Base-by-base conservation (phyloP, 1,140 invertebrate genomes). In the Neodiprion virginianus region DNA sequence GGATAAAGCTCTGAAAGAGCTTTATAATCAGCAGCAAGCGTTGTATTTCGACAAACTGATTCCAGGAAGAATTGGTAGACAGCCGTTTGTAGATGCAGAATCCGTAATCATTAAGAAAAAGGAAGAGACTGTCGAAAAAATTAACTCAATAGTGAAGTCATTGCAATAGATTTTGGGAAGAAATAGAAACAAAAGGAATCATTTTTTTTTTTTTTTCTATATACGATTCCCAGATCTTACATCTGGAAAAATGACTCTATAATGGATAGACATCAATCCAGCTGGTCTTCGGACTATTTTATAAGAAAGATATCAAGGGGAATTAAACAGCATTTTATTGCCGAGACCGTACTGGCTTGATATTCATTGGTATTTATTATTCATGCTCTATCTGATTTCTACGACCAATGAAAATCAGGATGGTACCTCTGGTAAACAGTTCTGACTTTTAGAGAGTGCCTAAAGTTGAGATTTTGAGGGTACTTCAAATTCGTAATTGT, bases 21-120 rank as follows among this genome's bases (percentile, higher is more conserved):
- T 90, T 8, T 90, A 89, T 74, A 85, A 85, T 74, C 88, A 90
- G 67, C 89, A 90, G 23, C 90, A 93, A 75, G 85, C 85, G 14
- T 78, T 90, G 3, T 89, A 91, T 74, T 89, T 92, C 67, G 93
- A 95, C 72, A 94, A 93, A 82, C 82, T 94, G 47, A 90, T 94
- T 10, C 87, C 90, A 11, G 91, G 91, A 7, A 94, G 94, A 86
- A 90, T 94, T 74, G 88, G 86, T 71, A 91, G 93, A 74, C 89
- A 90, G 67, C 90, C 91, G 74, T 94, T 93, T 80, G 84, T 93
- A 23, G 93, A 94, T 71, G 86, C 88, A 21, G 93, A 94, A 75
- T 82, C 87, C 49, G 82, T 81, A 28, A 88, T 92, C 28, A 86
- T 87, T 28, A 91, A 90, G 77, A 94, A 94, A 82, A 92, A 91